Conservation (phyloP, 2,888 invertebrate genomes). For the Odontothrips loti region DNA sequence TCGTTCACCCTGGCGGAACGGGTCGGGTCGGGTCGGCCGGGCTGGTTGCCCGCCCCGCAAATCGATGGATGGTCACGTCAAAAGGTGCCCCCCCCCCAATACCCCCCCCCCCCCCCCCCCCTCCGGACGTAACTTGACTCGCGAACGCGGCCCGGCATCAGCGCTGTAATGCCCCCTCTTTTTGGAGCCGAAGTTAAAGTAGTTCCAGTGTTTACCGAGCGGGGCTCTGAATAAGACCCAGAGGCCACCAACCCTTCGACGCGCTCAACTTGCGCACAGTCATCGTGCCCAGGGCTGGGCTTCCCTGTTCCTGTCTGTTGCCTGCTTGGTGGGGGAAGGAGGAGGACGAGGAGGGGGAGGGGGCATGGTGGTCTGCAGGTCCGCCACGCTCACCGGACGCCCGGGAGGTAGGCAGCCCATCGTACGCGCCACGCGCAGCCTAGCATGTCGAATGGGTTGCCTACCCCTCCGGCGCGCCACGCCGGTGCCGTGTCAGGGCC, state of each 20-base stretch:
- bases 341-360: too few species aligned
- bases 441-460: not conserved
- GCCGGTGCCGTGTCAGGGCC: not conserved
- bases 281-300: too few species aligned
- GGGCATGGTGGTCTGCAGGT: too few species aligned
- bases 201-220: not conserved
- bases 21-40: not conserved
- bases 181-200: not conserved
- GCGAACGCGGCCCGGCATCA: not conserved
- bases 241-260: too few species aligned
- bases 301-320: too few species aligned
- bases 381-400: not conserved
- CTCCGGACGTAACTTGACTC: not conserved
- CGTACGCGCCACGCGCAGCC: not conserved
- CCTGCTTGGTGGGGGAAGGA: not conserved
- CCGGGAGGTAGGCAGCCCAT: conserved; percentile 6
- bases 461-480: not conserved
- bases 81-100: not conserved
- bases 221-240: not conserved
- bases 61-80: conserved; percentile 3
- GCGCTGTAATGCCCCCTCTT: not conserved
- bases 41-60: not conserved
- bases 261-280: too few species aligned
- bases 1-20: not conserved
- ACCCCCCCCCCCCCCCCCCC: not conserved